Evolutionary conservation across 2,113 vertebrate genomes (phyloP), one percentile per base, ranked within the genome.

Genomic region (Percopsis transmontana): DNA sequence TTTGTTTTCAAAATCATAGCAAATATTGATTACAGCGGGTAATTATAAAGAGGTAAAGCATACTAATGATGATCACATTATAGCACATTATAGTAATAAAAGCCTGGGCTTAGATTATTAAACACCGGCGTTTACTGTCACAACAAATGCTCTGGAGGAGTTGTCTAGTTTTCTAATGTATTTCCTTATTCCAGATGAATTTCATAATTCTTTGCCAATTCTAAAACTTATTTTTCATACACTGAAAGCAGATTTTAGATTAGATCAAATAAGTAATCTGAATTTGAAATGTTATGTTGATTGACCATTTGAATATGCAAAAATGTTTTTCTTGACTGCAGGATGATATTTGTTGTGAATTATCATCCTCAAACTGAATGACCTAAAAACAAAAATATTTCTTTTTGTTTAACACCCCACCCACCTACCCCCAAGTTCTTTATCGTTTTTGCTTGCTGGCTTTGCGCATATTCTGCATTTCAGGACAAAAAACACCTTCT

Each of bases 391-490:
- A 86, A 18, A 65, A 50, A 54, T 68, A 65, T 67, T 56, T 23
- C 58, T 66, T 63, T 62, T 61, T 77, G 74, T 67, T 86, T 76
- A 70, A 64, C 68, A 38, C 69, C 52, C 60, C 52, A 60, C 77
- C 73, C 76, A 60, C 60, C 62, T 51, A 59, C 57, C 15, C 41
- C 42, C 24, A 67, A 72, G 41, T 45, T 54, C 48, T 20, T 50
- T 10, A 11, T 57, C 23, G 58, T 55, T 79, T 66, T 74, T 61
- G 68, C 80, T 74, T 1, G 38, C 19, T 68, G 60, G 80, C 82
- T 83, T 78, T 85, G 70, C 81, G 76, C 81, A 42, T 87, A 79
- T 82, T 85, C 87, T 62, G 79, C 77, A 72, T 88, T 86, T 73
- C 76, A 69, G 74, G 90, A 82, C 73, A 75, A 86, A 81, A 82